These are phyloP conservation scores for Villa cingulata DNA, from an alignment of 2,888 invertebrate genomes.

Conservation along the genomic window DNA sequence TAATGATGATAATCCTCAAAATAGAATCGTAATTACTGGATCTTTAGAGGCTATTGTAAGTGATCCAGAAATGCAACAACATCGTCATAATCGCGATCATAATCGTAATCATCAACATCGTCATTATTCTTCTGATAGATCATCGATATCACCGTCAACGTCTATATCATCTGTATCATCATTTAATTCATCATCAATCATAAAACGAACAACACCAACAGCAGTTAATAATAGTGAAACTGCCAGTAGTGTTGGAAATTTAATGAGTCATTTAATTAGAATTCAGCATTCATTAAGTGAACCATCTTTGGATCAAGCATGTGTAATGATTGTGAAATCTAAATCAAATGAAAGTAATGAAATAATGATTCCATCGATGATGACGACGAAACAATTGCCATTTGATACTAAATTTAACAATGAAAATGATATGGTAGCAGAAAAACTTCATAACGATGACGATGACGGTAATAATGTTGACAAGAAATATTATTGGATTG, in stretches of 20 bases:
- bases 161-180: constrained; percentile 5
- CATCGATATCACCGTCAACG: background rate
- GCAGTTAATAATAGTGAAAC: background rate
- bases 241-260: background rate
- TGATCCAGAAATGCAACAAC: background rate
- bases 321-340: background rate
- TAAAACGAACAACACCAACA: too few relatives aligned
- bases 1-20: background rate
- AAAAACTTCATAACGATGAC: background rate
- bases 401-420: background rate
- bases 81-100: too few relatives aligned
- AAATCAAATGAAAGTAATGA: background rate
- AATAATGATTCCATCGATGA: background rate
- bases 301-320: constrained; percentile 2
- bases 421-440: background rate
- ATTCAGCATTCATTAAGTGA: constrained; percentile 9
- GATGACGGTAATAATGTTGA: background rate
- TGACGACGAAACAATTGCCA: background rate
- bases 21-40: background rate
- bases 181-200: background rate
- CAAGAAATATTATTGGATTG: constrained; percentile 3
- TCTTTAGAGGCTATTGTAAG: background rate
- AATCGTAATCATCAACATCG: background rate
- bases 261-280: constrained; percentile 1
- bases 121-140: background rate